These are phyloP conservation scores for Cromileptes altivelis DNA, from an alignment of 2,113 vertebrate genomes.

Conservation along the genomic window DNA sequence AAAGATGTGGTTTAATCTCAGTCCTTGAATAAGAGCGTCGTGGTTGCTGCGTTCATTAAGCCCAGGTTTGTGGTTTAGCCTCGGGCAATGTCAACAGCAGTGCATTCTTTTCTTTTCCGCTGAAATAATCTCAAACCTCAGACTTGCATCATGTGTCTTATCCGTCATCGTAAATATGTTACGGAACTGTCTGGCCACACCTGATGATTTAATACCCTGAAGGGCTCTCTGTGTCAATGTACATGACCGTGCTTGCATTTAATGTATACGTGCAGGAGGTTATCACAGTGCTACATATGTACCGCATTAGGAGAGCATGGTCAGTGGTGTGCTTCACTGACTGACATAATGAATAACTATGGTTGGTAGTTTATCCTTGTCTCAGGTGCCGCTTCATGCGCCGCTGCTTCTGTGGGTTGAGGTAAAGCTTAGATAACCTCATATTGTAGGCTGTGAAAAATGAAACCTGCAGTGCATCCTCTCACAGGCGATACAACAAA, in stretches of 20 bases:
- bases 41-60: neutral
- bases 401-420: neutral
- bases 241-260: neutral
- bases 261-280: neutral
- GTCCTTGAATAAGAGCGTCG: neutral
- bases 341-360: constrained; percentile 25
- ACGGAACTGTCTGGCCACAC: neutral
- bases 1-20: neutral
- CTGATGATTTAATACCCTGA: constrained; percentile 13
- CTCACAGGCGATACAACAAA: neutral
- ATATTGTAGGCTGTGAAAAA: neutral
- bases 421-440: constrained; percentile 23
- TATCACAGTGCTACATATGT: neutral
- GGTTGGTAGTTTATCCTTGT: constrained; percentile 27
- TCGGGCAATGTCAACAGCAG: neutral
- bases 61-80: neutral
- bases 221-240: neutral
- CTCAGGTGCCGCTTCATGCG: constrained; percentile 33
- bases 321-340: constrained; percentile 44
- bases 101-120: neutral
- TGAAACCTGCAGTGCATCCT: neutral
- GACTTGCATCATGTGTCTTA: neutral
- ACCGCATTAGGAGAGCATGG: constrained; percentile 16
- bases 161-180: neutral
- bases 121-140: constrained; percentile 13